Base-by-base conservation (phyloP, 2,113 vertebrate genomes). In the Mesoclemmys tuberculata region DNA sequence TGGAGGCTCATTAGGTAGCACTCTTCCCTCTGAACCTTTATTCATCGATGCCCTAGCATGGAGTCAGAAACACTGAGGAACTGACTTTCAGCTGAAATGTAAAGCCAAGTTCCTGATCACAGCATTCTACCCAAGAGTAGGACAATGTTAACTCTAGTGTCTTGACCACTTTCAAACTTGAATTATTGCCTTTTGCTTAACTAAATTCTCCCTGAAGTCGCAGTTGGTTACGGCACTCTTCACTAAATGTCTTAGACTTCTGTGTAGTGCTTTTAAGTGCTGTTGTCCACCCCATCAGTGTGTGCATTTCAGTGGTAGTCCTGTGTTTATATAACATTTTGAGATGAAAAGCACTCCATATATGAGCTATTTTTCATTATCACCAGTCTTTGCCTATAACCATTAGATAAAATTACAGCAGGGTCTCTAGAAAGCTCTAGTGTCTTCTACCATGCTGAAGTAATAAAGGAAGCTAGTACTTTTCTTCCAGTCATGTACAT, bases 211-310 rank as follows among this genome's bases (percentile, higher is more conserved):
- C 74, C 26, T 77, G 74, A 46, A 4, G 4, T 3, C 24, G 16
- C 1, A 8, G 41, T 10, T 2, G n/a, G 16, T 8, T 3, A 31
- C 0, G 2, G 4, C 8, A 3, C 16, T 29, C 35, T 29, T 68
- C 46, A 8, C 1, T 1, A 31, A 5, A 8, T 27, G 2, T n/a
- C 85, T 1, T 49, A 21, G 64, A 46, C 8, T 4, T 26, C 13
- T 9, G 74, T 0, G 1, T 4, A 35, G 41, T 54, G 71, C 12
- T 41, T 21, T 31, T 1, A 5, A 26, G n/a, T 5, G 1, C 87
- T 56, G 38, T 3, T 75, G 75, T 71, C 82, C 4, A 0, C 26
- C 85, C 41, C 78, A 22, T 80, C 0, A 52, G 1, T 6, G 12
- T 0, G 8, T 44, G 55, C n/a, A 12, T 16, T 71, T 71, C 64